Evolutionary conservation across 2,797 vertebrate genomes (phyloP), one percentile per base, ranked within the genome.

Genomic region (Ataeniobius toweri): DNA sequence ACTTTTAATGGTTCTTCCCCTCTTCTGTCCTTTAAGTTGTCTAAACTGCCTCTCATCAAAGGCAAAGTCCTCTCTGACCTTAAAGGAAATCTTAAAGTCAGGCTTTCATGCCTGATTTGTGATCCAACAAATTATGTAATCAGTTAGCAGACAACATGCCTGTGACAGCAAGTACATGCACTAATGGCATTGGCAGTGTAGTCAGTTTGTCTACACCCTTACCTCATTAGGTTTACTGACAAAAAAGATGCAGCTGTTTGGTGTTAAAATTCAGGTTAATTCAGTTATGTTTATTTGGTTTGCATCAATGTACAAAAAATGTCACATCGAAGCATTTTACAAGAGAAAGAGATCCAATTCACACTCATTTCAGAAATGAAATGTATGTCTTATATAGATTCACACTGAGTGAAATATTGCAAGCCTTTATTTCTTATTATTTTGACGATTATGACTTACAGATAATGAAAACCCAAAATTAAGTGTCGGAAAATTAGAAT

Each of bases 101-200:
- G 69, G n/a, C 18, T 71, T 71, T 51, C 18, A 72, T 24, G 51
- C 9, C 41, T 72, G 51, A 39, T 72, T 72, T 72, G 71, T 39
- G 31, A 72, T 31, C 71, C 39, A n/a, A 55, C 50, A 72, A 53
- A 3, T 72, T 53, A 56, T 72, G 5, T 72, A 39, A 72, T 71
- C n/a, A 50, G n/a, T 71, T 28, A 71, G 50, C n/a, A 2, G 50
- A 72, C n/a, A 55, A 9, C 28, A 55, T 55, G 20, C 5, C 1
- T 55, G 51, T 68, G 20, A 68, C 36, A 41, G 8, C 41, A 39
- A 3, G 20, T 14, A 56, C 71, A 39, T 24, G 36, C 51, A 3
- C 71, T 13, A 65, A 65, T 68, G 65, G 39, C 65, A 36, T 31
- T 16, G 36, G 14, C 61, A 26, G 28, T 9, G 31, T 63, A 20